Percentiles rank a stretch among this genome's conserved stretches.
Conservation (phyloP, 2,113 vertebrate genomes). For the Chaenogobius annularis region DNA sequence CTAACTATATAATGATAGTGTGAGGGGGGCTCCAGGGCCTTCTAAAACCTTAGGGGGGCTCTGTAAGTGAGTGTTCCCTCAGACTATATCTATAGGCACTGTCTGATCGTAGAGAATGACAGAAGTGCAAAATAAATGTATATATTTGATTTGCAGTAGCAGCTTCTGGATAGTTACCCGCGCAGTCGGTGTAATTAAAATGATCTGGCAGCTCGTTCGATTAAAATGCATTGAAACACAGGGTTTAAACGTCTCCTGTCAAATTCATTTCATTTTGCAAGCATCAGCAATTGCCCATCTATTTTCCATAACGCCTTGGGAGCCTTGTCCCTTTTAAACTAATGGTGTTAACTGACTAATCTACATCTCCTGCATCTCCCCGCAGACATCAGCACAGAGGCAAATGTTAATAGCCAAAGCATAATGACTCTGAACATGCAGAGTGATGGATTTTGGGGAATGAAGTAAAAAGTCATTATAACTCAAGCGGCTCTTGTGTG, state of each 20-base stretch:
- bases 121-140: neutral
- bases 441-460: neutral
- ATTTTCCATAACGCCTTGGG: neutral
- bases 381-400: neutral
- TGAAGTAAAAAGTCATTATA: neutral
- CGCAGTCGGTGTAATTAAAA: neutral
- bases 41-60: no score
- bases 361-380: neutral
- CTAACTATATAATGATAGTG: no score
- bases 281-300: neutral
- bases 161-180: neutral
- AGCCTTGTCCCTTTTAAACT: neutral
- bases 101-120: neutral
- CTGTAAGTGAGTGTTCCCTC: no score
- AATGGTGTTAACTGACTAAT: neutral
- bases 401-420: neutral
- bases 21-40: no score
- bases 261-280: neutral
- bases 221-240: neutral
- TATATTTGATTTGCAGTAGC: neutral
- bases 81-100: neutral
- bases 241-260: neutral
- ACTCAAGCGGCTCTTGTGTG: constrained; percentile 10
- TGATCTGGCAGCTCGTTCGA: neutral
- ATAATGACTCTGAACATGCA: neutral